Base-by-base conservation (phyloP, 2,888 invertebrate species). In the Odontocerum albicorne region DNA sequence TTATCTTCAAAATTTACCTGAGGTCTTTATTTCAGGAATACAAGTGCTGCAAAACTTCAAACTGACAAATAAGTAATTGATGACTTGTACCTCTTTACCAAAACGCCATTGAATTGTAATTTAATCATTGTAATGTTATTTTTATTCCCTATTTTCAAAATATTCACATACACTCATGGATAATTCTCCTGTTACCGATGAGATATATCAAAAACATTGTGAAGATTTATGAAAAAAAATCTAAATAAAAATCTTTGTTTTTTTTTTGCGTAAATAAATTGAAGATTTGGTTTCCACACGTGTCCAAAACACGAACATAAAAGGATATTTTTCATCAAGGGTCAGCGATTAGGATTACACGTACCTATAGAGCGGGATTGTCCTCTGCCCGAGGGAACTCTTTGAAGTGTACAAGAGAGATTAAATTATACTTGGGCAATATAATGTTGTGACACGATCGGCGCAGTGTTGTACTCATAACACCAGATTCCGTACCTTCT, bases 341-440 rank as follows among this genome's bases (percentile, higher is more conserved):
- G 47, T 49, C 47, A 49, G 20, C 36, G 47, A 39, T 49, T 49
- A 39, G 39, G 47, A 19, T 49, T 39, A 38, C 31, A 22, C n/a
- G 47, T n/a, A n/a, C n/a, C 10, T 35, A 35, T 10, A 12, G 36
- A 15, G 17, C n/a, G 15, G 35, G 38, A 38, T 49, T 38, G 47
- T 49, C 6, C 47, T 22, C 8, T 4, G 45, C 20, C 55, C 49
- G 35, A 36, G 36, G 38, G 27, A 45, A 43, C 36, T 55, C 57
- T 60, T 60, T 60, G 60, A 60, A 51, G 60, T 60, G 55, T 33
- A 55, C 46, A 53, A 50, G 49, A 44, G 55, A 39, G 51, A 60
- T 55, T 60, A 60, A 51, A 52, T 57, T 44, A 54, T 38, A 55
- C 46, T 47, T 36, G 44, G 33, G 31, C 53, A 54, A 55, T 59